phyloP scores from a whole-genome alignment of 2,113 vertebrate genomes.

The Rousettus leschenaultii region DNA sequence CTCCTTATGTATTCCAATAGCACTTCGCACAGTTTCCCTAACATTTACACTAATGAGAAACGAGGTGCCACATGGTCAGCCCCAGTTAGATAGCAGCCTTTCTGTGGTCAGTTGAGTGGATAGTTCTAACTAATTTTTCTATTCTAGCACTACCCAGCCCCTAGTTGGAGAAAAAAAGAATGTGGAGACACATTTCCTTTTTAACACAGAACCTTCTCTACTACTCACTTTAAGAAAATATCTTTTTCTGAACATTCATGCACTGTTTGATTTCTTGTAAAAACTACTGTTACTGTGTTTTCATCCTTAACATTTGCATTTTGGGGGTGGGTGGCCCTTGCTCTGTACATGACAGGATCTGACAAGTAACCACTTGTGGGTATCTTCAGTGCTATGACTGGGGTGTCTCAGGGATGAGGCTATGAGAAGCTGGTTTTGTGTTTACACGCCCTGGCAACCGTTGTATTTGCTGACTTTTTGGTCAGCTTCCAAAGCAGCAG shows the following conservation, averaged over 20 bases:
- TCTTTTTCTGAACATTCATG: not conserved
- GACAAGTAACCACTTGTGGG: constrained; percentile 53
- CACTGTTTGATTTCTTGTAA: not conserved
- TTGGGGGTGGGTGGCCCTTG: not conserved
- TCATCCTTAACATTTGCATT: not conserved
- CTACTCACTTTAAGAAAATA: not conserved
- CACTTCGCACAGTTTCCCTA: not conserved
- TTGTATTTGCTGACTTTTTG: constrained; percentile 61
- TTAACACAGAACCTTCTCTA: not conserved
- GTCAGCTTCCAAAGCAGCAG: constrained; percentile 62
- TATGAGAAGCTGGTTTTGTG: constrained; percentile 44
- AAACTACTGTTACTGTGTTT: not conserved
- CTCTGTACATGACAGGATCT: not conserved
- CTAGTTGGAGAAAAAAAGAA: not conserved
- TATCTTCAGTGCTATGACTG: not conserved
- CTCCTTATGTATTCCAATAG: not conserved
- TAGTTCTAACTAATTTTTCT: not conserved
- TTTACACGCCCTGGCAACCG: constrained; percentile 44
- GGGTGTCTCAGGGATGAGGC: constrained; percentile 5
- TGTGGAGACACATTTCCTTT: not conserved
- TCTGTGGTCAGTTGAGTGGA: not conserved
- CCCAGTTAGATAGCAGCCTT: not conserved
- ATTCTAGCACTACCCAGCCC: not conserved
- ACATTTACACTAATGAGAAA: not conserved
- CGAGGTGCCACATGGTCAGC: not conserved